Conservation (phyloP, 2,797 vertebrate species). For the Myotis pilosus region DNA sequence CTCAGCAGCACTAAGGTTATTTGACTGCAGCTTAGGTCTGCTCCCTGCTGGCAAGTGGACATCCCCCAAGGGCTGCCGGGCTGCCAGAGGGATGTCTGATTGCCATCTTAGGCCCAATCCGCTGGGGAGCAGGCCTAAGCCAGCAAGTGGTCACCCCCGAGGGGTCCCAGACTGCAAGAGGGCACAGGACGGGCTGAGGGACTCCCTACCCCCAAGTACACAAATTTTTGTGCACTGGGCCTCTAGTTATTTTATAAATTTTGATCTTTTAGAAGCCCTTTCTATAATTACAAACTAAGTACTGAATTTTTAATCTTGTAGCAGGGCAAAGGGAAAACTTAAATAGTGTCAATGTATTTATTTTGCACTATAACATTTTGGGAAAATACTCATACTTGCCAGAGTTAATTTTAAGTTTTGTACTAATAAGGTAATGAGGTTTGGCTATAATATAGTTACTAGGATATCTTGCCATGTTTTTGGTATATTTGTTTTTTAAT, state of each 20-base stretch:
- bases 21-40: no score
- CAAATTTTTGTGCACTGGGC: no score
- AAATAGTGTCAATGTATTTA: constrained; percentile 11
- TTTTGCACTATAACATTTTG: constrained; percentile 43
- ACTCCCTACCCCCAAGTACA: no score
- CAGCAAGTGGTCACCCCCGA: no score
- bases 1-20: no score
- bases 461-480: constrained; percentile 62
- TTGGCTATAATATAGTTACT: constrained; percentile 51
- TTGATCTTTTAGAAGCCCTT: constrained; percentile 53
- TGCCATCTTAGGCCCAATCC: no score
- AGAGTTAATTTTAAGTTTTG: constrained; percentile 54
- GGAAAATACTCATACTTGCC: constrained; percentile 55
- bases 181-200: no score
- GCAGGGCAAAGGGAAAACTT: constrained; percentile 4
- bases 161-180: no score
- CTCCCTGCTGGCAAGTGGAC: no score
- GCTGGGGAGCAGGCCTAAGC: no score
- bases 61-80: no score
- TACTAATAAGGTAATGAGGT: constrained; percentile 43
- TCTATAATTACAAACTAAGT: constrained; percentile 30
- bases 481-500: constrained; percentile 36
- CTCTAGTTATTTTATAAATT: not conserved
- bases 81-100: no score
- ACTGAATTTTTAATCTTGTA: constrained; percentile 62